phyloP scores from a whole-genome alignment of 2,888 invertebrate species.

The Metacarcinus magister region DNA sequence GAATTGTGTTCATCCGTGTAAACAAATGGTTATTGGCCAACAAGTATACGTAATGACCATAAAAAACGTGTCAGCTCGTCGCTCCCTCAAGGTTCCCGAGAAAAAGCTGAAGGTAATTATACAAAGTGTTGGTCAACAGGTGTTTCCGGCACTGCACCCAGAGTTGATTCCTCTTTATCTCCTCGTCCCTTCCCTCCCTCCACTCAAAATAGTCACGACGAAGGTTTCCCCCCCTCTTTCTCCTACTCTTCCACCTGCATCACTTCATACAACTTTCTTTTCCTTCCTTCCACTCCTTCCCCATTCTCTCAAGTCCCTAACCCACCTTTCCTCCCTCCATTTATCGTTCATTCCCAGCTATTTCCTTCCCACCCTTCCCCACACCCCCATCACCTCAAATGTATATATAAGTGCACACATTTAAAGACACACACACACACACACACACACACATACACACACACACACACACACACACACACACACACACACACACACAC shows the following conservation, averaged over 20 bases:
- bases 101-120: neutral
- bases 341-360: neutral
- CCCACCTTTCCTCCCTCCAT: neutral
- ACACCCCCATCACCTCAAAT: no score
- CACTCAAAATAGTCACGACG: neutral
- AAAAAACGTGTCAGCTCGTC: neutral
- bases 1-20: neutral
- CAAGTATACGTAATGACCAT: neutral
- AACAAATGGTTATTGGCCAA: neutral
- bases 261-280: no score
- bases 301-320: no score
- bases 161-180: neutral
- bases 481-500: constrained; percentile 29
- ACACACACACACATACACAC: neutral
- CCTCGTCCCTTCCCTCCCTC: neutral
- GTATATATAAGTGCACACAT: no score
- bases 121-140: neutral
- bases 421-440: no score
- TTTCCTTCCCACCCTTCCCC: neutral
- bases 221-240: neutral
- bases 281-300: no score
- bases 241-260: neutral
- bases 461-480: constrained; percentile 13
- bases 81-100: constrained; percentile 19
- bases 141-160: constrained; percentile 1